These are phyloP conservation scores for Mimas tiliae DNA, from an alignment of 2,888 invertebrate species.

Conservation along the genomic window DNA sequence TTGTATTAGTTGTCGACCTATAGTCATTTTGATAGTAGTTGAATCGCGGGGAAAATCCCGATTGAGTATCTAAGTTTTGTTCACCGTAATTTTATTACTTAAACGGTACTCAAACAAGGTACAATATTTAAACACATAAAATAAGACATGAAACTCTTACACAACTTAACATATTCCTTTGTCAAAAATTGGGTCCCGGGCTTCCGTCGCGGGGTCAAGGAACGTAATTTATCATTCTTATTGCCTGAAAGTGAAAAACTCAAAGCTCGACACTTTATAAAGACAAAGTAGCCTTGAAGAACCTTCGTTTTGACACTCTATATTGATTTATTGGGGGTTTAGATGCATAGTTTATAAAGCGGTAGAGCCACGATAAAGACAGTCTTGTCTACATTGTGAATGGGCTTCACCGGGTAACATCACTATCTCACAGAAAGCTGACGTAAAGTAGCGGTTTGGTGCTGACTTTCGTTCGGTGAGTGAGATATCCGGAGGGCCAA, in stretches of 20 bases:
- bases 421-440: too few relatives aligned
- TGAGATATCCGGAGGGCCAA: too few relatives aligned
- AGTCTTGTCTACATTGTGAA: too few relatives aligned
- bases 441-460: too few relatives aligned
- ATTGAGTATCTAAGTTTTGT: too few relatives aligned
- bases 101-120: not conserved
- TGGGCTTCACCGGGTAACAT: too few relatives aligned
- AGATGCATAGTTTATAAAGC: not conserved
- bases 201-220: constrained; percentile 15
- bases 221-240: constrained; percentile 24
- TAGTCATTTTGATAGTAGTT: too few relatives aligned
- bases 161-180: constrained; percentile 14
- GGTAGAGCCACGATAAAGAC: too few relatives aligned
- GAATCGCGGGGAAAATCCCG: too few relatives aligned
- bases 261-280: constrained; percentile 20
- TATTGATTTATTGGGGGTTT: constrained; percentile 2
- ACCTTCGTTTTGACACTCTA: not conserved
- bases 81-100: too few relatives aligned
- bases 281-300: constrained; percentile 16
- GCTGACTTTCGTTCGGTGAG: too few relatives aligned
- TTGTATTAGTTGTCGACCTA: too few relatives aligned
- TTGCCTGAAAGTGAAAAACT: constrained; percentile 24
- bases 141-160: not conserved
- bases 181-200: constrained; percentile 8
- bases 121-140: constrained; percentile 1